A percentile compares a stretch with the other conserved stretches of the same genome.
These are phyloP conservation scores for Pseudopipra pipra DNA, from an alignment of 2,113 vertebrate species.

Conservation along the genomic window DNA sequence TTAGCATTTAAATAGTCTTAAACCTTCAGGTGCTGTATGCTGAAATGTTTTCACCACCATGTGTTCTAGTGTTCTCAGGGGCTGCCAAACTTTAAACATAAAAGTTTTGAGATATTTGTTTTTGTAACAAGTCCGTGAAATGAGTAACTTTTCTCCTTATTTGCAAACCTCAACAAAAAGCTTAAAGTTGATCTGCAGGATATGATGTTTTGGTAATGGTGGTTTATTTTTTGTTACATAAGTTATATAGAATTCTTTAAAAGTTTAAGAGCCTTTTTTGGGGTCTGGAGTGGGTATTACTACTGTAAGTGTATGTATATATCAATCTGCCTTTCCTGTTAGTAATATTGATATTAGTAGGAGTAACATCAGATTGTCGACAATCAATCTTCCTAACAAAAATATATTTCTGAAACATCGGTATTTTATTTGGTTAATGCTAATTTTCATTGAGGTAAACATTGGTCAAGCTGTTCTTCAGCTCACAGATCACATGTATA, in stretches of 20 bases:
- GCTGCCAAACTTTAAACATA: neutral
- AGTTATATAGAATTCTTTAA: neutral
- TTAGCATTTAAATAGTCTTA: neutral
- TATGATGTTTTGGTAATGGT: neutral
- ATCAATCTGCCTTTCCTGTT: neutral
- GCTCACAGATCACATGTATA: neutral
- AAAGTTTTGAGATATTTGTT: neutral
- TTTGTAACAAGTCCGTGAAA: neutral
- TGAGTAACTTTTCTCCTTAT: neutral
- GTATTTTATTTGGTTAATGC: neutral
- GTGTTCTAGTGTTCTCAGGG: neutral
- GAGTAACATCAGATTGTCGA: neutral
- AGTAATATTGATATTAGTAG: neutral
- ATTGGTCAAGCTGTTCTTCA: neutral
- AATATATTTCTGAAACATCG: neutral
- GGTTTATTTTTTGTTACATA: neutral
- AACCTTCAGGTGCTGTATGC: neutral
- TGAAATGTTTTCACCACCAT: neutral
- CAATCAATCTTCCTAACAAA: neutral
- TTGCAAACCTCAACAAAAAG: neutral
- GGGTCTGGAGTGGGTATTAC: accelerated
- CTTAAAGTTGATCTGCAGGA: neutral
- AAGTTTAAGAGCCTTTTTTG: neutral
- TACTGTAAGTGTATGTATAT: neutral
- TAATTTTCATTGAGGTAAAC: neutral